phyloP scores from a whole-genome alignment of 37 sponge, comb jelly and placozoan species.

The Beroe forskalii region DNA sequence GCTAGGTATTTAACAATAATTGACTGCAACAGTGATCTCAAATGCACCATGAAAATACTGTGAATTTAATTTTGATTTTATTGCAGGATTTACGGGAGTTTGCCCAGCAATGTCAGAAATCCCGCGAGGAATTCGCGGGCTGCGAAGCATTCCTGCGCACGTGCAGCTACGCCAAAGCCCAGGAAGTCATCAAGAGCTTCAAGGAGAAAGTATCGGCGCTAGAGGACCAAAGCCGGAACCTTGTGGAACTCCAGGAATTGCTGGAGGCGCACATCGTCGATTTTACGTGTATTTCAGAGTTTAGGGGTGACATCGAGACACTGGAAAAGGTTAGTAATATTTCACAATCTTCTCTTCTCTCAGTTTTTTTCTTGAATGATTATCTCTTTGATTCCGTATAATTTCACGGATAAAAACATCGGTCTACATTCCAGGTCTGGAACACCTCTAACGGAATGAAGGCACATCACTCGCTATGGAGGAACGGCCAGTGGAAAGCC shows the following conservation, averaged over 20 bases:
- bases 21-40: background rate
- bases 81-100: slow-evolving; percentile 49
- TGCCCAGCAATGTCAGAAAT: slow-evolving; percentile 40
- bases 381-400: too few species aligned
- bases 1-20: too few species aligned
- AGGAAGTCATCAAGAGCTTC: background rate
- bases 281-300: slow-evolving; percentile 80
- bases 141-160: slow-evolving; percentile 66
- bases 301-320: slow-evolving; percentile 48
- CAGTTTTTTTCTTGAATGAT: too few species aligned
- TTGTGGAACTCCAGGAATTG: slow-evolving; percentile 86
- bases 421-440: slow-evolving; percentile 54
- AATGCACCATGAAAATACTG: too few species aligned
- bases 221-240: slow-evolving; percentile 62
- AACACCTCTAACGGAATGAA: slow-evolving; percentile 51
- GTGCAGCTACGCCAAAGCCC: slow-evolving; percentile 35
- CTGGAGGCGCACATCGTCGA: slow-evolving; percentile 81
- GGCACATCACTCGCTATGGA: slow-evolving; percentile 62
- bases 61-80: background rate
- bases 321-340: slow-evolving; percentile 38
- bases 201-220: slow-evolving; percentile 25
- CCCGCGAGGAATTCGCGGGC: slow-evolving; percentile 64
- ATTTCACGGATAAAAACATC: too few species aligned
- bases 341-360: too few species aligned
- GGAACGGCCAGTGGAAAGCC: slow-evolving; percentile 39